These are phyloP conservation scores for Tenualosa ilisha DNA, from an alignment of 2,797 vertebrate genomes.

Conservation along the genomic window DNA sequence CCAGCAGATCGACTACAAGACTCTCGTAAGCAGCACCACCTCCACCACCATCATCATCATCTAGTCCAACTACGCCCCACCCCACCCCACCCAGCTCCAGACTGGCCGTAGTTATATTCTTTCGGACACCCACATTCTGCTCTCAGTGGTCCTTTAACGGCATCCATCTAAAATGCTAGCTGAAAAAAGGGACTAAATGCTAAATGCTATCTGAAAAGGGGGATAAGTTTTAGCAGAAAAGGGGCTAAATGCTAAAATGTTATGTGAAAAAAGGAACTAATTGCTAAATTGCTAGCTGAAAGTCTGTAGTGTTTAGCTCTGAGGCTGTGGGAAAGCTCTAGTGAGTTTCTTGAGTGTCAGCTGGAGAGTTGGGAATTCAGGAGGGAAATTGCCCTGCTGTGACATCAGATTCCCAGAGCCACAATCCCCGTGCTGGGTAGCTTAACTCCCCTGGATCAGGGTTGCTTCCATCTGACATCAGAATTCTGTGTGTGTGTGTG, in stretches of 20 bases:
- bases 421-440: neutral
- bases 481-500: conserved; percentile 10
- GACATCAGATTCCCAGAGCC: conserved; percentile 11
- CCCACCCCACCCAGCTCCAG: neutral
- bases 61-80: neutral
- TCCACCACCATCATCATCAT: neutral
- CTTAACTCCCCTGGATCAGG: neutral
- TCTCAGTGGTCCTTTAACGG: neutral
- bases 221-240: no score
- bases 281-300: neutral
- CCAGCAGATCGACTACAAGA: conserved; percentile 99
- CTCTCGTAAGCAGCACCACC: conserved; percentile 80
- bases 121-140: neutral
- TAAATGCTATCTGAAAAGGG: no score
- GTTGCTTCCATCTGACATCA: neutral
- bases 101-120: neutral
- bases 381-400: neutral
- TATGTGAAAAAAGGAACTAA: neutral
- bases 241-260: neutral
- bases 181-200: no score
- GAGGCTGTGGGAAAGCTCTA: neutral
- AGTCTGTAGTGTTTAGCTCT: neutral
- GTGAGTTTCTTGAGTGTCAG: neutral
- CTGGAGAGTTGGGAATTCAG: neutral
- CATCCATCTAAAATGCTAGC: neutral